Conservation (phyloP, 2,113 vertebrate genomes). For the Trematocara macrostoma region DNA sequence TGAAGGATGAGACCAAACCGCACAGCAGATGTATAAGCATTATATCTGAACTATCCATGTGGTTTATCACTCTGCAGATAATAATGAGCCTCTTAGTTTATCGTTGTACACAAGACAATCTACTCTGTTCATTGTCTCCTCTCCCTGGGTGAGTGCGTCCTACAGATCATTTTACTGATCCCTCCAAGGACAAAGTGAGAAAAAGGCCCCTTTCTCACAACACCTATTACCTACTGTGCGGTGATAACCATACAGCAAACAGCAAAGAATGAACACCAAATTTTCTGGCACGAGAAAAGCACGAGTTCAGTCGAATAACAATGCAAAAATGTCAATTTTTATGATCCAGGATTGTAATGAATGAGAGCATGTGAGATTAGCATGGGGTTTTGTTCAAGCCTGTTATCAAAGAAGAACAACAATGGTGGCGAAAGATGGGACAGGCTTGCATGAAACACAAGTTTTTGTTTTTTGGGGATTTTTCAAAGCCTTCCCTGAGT, state of each 20-base stretch:
- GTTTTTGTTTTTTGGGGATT: slow-evolving; percentile 47
- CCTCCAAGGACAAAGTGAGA: slow-evolving; percentile 30
- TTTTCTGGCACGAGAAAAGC: background rate
- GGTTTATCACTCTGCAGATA: slow-evolving; percentile 58
- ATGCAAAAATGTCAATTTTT: slow-evolving; percentile 31
- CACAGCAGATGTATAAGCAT: slow-evolving; percentile 22
- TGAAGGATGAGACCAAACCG: slow-evolving; percentile 4
- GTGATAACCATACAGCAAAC: background rate
- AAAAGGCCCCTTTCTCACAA: background rate
- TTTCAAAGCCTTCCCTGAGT: slow-evolving; percentile 41
- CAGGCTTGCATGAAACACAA: slow-evolving; percentile 40
- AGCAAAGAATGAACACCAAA: background rate
- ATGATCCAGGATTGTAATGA: slow-evolving; percentile 49
- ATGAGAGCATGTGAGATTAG: slow-evolving; percentile 58
- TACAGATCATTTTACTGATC: slow-evolving; percentile 26
- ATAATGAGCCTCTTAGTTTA: slow-evolving; percentile 62
- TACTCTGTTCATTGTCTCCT: slow-evolving; percentile 32
- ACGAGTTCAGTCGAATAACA: slow-evolving; percentile 13
- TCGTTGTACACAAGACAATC: slow-evolving; percentile 45
- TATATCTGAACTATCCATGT: slow-evolving; percentile 51
- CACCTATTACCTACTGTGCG: slow-evolving; percentile 37
- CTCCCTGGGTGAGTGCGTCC: slow-evolving; percentile 28
- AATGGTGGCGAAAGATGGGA: slow-evolving; percentile 28
- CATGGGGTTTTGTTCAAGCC: slow-evolving; percentile 36
- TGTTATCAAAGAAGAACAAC: slow-evolving; percentile 53